phyloP scores from a whole-genome alignment of 2,888 invertebrate species.

The Drosophila macrothrix region DNA sequence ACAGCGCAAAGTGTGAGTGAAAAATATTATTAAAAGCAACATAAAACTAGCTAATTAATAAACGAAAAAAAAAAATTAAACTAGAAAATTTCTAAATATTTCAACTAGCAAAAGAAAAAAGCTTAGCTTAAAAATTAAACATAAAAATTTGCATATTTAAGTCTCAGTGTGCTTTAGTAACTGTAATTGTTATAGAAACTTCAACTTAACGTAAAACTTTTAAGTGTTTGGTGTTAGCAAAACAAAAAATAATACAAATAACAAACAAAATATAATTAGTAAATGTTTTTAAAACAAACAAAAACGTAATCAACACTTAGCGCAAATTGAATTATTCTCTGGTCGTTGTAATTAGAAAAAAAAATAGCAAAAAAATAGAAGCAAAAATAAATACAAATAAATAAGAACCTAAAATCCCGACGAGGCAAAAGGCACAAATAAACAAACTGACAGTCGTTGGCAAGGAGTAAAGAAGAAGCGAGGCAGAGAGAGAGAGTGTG shows the following conservation, averaged over 20 bases:
- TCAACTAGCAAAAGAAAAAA: slow-evolving; percentile 39
- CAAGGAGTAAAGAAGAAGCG: slow-evolving; percentile 3
- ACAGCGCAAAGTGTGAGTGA: slow-evolving; percentile 49
- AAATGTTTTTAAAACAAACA: slow-evolving; percentile 51
- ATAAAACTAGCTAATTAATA: slow-evolving; percentile 29
- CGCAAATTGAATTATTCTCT: slow-evolving; percentile 21
- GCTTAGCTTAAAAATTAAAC: slow-evolving; percentile 52
- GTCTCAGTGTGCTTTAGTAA: slow-evolving; percentile 56
- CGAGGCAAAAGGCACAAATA: slow-evolving; percentile 17
- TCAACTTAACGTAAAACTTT: slow-evolving; percentile 31
- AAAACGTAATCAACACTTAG: slow-evolving; percentile 6
- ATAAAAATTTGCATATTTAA: slow-evolving; percentile 37
- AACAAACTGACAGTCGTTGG: slow-evolving; percentile 23
- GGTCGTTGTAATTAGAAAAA: slow-evolving; percentile 24
- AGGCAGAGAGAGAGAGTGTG: background rate
- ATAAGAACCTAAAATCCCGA: slow-evolving; percentile 13
- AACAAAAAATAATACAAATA: slow-evolving; percentile 10
- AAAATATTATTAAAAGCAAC: slow-evolving; percentile 20
- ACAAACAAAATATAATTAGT: slow-evolving; percentile 11
- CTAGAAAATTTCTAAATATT: slow-evolving; percentile 36
- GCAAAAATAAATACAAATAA: slow-evolving; percentile 13
- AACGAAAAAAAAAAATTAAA: slow-evolving; percentile 9
- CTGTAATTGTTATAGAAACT: slow-evolving; percentile 37
- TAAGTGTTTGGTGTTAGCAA: slow-evolving; percentile 62
- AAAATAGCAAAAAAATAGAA: slow-evolving; percentile 23